Percentiles rank a stretch among this genome's conserved stretches.
These are phyloP conservation scores for Spinibarbus caldwelli DNA, from an alignment of 2,797 vertebrate genomes.

Conservation along the genomic window DNA sequence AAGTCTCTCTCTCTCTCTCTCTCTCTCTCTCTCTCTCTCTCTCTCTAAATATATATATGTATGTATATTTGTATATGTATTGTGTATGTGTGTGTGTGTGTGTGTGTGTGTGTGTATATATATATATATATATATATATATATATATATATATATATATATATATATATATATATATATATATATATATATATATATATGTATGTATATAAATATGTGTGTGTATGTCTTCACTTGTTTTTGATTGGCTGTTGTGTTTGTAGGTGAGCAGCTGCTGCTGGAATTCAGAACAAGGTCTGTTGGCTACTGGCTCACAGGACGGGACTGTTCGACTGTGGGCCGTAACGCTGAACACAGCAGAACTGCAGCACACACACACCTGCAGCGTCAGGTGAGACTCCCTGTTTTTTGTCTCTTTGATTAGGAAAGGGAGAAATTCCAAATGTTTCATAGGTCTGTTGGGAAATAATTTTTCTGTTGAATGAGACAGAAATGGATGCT, in stretches of 20 bases:
- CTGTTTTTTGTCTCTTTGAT: not conserved
- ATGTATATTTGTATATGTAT: not conserved
- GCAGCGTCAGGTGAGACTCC: slow-evolving; percentile 70
- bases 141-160: not conserved
- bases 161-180: not conserved
- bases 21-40: no score
- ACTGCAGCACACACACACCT: slow-evolving; percentile 77
- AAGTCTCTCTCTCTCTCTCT: not conserved
- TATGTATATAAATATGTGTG: not conserved
- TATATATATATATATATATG: not conserved
- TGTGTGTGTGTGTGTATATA: no score
- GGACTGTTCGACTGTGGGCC: slow-evolving; percentile 81
- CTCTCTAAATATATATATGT: no score
- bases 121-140: not conserved
- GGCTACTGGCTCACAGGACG: slow-evolving; percentile 81
- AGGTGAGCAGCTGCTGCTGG: slow-evolving; percentile 83
- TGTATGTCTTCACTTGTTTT: not conserved
- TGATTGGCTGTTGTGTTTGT: slow-evolving; percentile 26
- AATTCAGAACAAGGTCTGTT: slow-evolving; percentile 77
- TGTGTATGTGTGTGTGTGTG: not conserved
- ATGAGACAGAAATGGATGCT: not conserved
- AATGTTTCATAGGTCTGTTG: not conserved
- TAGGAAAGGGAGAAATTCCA: not conserved
- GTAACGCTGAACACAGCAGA: slow-evolving; percentile 73
- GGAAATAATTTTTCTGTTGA: not conserved